Percentiles rank a stretch among this genome's conserved stretches.
Conservation (phyloP, 2,797 vertebrate genomes). For the Dipus sagitta region DNA sequence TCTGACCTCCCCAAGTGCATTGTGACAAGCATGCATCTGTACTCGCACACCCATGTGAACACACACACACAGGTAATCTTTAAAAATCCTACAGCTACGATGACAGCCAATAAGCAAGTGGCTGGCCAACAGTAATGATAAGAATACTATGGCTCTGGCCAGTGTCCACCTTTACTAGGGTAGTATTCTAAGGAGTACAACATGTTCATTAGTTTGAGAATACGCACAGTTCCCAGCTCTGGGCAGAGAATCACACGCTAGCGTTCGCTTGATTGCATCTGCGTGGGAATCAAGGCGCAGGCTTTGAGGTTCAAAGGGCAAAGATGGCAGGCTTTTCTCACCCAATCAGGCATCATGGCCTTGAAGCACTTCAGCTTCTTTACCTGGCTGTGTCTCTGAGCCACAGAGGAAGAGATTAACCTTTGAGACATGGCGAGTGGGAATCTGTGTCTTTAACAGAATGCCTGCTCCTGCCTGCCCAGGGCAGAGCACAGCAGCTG, state of each 20-base stretch:
- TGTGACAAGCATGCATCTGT: too few relatives aligned
- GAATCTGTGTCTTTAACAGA: constrained; percentile 76
- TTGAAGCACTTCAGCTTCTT: too few relatives aligned
- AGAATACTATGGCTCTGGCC: not conserved
- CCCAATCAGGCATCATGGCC: too few relatives aligned
- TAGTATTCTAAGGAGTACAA: fast-evolving
- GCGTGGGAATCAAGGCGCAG: not conserved
- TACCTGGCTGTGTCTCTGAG: not conserved
- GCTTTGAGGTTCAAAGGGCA: too few relatives aligned
- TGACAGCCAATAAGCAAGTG: too few relatives aligned
- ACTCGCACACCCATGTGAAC: not conserved
- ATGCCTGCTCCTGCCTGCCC: not conserved
- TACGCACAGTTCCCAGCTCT: not conserved
- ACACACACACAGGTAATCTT: not conserved
- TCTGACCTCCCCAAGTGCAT: not conserved
- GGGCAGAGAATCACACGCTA: not conserved
- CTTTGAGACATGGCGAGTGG: not conserved
- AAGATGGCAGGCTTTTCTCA: fast-evolving
- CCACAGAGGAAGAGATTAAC: not conserved
- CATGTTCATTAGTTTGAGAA: too few relatives aligned
- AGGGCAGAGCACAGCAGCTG: constrained; percentile 81
- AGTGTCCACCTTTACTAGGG: not conserved
- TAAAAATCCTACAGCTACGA: too few relatives aligned
- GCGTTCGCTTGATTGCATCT: not conserved
- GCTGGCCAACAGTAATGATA: fast-evolving